Conservation (phyloP, 2,888 invertebrate species). For the Eupithecia centaureata region DNA sequence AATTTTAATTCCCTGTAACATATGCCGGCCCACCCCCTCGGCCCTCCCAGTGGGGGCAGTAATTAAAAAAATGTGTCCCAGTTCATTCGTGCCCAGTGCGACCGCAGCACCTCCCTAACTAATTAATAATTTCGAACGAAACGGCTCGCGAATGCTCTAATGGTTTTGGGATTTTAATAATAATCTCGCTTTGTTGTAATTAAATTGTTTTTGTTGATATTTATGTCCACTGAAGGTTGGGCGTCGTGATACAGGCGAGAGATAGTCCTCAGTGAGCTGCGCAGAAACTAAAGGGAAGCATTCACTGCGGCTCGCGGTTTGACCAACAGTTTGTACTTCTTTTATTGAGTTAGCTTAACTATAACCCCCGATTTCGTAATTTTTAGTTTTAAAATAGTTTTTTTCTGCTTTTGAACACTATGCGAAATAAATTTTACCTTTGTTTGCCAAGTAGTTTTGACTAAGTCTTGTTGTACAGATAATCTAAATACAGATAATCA, state of each 20-base stretch:
- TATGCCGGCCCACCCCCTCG: conserved; percentile 58
- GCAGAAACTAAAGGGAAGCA: not conserved
- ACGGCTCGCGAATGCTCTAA: conserved; percentile 48
- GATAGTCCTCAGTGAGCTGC: not conserved
- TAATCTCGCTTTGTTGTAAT: conserved; percentile 57
- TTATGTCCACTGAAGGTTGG: conserved; percentile 9
- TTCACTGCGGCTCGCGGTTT: not conserved
- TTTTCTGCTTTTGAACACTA: no score
- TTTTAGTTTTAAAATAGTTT: no score
- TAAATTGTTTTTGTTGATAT: conserved; percentile 39
- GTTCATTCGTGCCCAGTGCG: conserved; percentile 72
- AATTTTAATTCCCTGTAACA: conserved; percentile 79
- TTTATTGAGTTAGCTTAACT: no score
- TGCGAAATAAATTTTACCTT: no score
- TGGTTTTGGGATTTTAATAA: conserved; percentile 72
- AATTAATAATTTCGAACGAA: conserved; percentile 69
- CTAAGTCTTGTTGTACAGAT: no score
- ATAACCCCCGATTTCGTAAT: no score
- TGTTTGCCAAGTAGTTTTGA: no score
- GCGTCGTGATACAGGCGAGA: not conserved
- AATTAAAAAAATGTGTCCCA: conserved; percentile 83
- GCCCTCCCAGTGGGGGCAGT: conserved; percentile 46
- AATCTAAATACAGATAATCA: no score
- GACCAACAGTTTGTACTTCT: not conserved
- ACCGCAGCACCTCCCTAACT: conserved; percentile 66